These are phyloP conservation scores for Desmodus rotundus DNA, from an alignment of 2,113 vertebrate genomes.

Conservation along the genomic window DNA sequence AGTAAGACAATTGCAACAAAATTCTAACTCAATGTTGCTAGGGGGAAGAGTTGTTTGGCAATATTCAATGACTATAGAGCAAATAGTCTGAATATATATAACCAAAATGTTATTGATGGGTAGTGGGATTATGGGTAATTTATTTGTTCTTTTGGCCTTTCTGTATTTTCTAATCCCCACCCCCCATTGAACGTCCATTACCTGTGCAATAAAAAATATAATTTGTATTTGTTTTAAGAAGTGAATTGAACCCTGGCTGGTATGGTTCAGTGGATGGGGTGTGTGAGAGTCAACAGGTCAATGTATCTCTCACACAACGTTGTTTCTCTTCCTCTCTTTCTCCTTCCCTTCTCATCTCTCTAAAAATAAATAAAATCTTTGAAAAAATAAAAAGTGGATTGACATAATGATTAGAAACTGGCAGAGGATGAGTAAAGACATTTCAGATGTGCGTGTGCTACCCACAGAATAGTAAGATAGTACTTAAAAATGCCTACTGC, in stretches of 20 bases:
- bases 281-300: too few relatives aligned
- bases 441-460: neutral
- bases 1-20: neutral
- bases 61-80: neutral
- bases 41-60: neutral
- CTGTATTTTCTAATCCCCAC: neutral
- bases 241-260: neutral
- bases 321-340: too few relatives aligned
- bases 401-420: neutral
- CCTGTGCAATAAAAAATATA: neutral
- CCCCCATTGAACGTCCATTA: neutral
- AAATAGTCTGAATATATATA: neutral
- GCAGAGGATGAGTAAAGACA: neutral
- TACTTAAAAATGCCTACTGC: neutral
- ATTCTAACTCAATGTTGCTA: neutral
- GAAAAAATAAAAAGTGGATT: neutral
- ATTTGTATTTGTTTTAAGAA: neutral
- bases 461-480: neutral
- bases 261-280: too few relatives aligned
- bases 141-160: neutral
- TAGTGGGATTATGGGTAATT: neutral
- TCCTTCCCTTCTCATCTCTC: too few relatives aligned
- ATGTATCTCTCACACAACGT: too few relatives aligned
- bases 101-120: neutral
- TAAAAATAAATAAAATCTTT: too few relatives aligned